Base-by-base conservation (phyloP, 2,888 invertebrate genomes). In the Congeria kusceri region DNA sequence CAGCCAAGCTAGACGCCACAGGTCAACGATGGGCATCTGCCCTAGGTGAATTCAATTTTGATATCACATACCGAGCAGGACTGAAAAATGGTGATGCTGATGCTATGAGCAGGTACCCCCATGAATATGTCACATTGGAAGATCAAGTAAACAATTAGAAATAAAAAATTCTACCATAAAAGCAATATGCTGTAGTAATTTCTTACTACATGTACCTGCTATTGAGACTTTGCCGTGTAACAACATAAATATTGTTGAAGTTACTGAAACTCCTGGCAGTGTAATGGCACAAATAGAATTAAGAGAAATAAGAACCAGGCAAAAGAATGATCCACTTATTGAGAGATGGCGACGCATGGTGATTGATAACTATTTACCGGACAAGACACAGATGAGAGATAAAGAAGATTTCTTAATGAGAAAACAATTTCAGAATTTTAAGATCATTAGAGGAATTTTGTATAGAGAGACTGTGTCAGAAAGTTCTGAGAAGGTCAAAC, bases 341-440 rank as follows among this genome's bases (percentile, higher is more conserved):
- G 66, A 32, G 15, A 73, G 47, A 29, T 66, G 66, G 61, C n/a
- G n/a, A 3, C 27, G 46, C 64, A 65, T 59, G 11, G 66, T 53
- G 13, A 53, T 64, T 5, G 65, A 64, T 23, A 64, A 47, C 18
- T 58, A 27, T 20, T 32, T 64, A 2, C 64, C 72, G 5, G 20
- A 3, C 28, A 64, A 44, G 9, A 47, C 4, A 18, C n/a, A 29
- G 11, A n/a, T n/a, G 15, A 20, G 20, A 25, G 27, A 28, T 46
- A 65, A 29, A 53, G 49, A 53, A 23, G 65, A 65, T 25, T 53
- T 28, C 18, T 25, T 29, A 7, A 65, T 65, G 53, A 65, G 32
- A 23, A 65, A 53, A 25, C 47, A 65, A 18, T 53, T 65, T 27
- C 15, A 53, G 18, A 65, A 25, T 53, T 28, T 65, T 7, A 65